Conservation (phyloP, 2,113 vertebrate genomes). For the Xiphorhynchus elegans region DNA sequence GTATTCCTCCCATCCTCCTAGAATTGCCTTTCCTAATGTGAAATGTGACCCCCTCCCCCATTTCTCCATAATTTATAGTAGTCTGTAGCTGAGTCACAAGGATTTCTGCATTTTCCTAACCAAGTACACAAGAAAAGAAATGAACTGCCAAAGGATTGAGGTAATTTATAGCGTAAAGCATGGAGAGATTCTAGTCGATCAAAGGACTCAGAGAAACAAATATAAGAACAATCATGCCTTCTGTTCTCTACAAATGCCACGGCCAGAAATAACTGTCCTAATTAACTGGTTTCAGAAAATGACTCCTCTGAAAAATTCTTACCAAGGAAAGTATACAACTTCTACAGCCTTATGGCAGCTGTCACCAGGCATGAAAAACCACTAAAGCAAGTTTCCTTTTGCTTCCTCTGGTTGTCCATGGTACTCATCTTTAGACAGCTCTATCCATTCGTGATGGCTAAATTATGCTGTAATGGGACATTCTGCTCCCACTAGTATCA, state of each 20-base stretch:
- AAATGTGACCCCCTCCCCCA: constrained; percentile 52
- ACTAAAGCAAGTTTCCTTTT: constrained; percentile 5
- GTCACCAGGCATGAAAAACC: constrained; percentile 41
- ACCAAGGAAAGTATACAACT: constrained; percentile 47
- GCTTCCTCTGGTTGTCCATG: neutral
- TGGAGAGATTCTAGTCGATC: constrained; percentile 65
- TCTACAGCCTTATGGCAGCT: constrained; percentile 56
- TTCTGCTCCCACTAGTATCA: neutral
- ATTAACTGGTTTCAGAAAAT: constrained; percentile 66
- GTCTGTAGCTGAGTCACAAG: constrained; percentile 53
- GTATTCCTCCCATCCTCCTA: constrained; percentile 30
- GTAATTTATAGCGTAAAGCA: constrained; percentile 68
- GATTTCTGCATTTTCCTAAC: constrained; percentile 49
- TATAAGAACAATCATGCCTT: constrained; percentile 63
- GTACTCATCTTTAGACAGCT: constrained; percentile 37
- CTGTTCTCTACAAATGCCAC: constrained; percentile 68
- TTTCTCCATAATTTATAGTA: constrained; percentile 68
- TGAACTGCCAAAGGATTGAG: constrained; percentile 43
- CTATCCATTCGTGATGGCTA: neutral
- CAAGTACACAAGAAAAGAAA: constrained; percentile 51
- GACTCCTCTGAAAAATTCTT: constrained; percentile 58
- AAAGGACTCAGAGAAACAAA: constrained; percentile 70
- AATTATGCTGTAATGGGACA: neutral
- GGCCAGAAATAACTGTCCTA: constrained; percentile 75
- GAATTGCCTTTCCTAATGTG: constrained; percentile 46